phyloP scores from a whole-genome alignment of 2,797 vertebrate species.

The Rhodeus uyekii region DNA sequence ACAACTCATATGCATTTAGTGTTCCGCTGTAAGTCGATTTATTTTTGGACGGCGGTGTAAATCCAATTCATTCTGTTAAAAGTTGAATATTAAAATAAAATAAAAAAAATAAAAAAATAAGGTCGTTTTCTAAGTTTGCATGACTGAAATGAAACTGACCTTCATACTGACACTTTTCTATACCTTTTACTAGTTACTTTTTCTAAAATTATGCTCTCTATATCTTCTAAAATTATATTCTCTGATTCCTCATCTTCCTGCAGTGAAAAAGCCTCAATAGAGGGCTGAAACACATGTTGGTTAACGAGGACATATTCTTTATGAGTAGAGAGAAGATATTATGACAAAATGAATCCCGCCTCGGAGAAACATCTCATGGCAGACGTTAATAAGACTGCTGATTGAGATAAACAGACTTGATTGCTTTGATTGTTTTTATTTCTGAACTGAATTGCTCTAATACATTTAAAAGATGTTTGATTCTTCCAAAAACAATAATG shows the following conservation, averaged over 20 bases:
- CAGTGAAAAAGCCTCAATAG: background rate
- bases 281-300: conserved; percentile 9
- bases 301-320: conserved; percentile 35
- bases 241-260: conserved; percentile 5
- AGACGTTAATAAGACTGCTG: conserved; percentile 32
- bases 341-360: conserved; percentile 5
- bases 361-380: conserved; percentile 11
- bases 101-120: background rate
- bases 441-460: conserved; percentile 1
- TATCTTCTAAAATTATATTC: background rate
- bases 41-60: background rate
- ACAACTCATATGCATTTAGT: background rate
- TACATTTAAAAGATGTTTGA: conserved; percentile 4
- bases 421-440: conserved; percentile 14
- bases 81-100: background rate
- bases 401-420: conserved; percentile 38
- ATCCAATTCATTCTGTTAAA: background rate
- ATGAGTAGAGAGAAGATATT: conserved; percentile 24
- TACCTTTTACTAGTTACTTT: background rate
- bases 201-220: background rate
- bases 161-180: background rate
- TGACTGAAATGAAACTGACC: conserved; percentile 14
- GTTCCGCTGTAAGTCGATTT: background rate
- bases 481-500: background rate
- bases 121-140: background rate